These are phyloP conservation scores for Ctenodactylus gundi DNA, from an alignment of 2,113 vertebrate species.

Conservation along the genomic window DNA sequence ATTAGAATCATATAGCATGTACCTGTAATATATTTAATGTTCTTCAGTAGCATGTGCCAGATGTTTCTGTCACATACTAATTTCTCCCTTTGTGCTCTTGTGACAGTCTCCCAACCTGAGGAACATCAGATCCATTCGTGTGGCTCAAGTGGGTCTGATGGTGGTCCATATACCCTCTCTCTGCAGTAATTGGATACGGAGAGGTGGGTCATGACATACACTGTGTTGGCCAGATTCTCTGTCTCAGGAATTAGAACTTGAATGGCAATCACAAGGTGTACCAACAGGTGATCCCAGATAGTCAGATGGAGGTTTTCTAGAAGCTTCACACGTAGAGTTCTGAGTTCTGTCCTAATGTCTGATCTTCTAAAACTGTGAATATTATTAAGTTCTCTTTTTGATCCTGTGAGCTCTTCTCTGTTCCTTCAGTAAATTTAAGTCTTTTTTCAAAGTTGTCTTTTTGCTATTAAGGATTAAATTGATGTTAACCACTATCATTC, in stretches of 20 bases:
- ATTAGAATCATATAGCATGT: background rate
- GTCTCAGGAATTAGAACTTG: background rate
- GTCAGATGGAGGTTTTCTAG: background rate
- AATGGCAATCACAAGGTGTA: background rate
- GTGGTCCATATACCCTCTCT: background rate
- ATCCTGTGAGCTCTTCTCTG: background rate
- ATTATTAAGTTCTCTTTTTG: background rate
- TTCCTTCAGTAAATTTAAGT: background rate
- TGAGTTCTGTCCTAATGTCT: background rate
- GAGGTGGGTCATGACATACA: background rate
- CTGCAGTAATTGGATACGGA: background rate
- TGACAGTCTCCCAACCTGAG: background rate
- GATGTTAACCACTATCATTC: background rate
- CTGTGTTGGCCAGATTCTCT: background rate
- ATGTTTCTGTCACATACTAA: background rate
- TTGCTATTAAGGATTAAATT: background rate
- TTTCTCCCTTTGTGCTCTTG: background rate
- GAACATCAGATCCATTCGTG: background rate
- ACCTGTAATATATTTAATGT: background rate
- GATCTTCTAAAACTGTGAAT: background rate
- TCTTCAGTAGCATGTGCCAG: background rate
- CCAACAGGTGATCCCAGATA: background rate
- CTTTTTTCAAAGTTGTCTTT: background rate
- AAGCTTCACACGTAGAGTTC: background rate
- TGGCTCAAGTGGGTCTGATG: background rate